Evolutionary conservation across 2,797 vertebrate species (phyloP).

Genomic region (Rhincodon typus): DNA sequence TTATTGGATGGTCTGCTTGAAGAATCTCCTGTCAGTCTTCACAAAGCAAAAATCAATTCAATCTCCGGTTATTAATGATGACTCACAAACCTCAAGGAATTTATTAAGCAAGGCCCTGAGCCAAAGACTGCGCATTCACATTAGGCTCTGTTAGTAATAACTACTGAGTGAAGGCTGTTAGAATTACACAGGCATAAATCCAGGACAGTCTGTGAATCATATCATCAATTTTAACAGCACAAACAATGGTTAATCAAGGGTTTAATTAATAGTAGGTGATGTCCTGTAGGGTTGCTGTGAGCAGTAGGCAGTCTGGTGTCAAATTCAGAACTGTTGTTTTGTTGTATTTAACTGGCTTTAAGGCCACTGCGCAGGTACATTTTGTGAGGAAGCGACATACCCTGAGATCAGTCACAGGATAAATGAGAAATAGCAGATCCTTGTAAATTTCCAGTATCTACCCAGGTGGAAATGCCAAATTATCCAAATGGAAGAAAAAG

Average conservation of each 20-base stretch:
- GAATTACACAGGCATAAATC: constrained; percentile 16
- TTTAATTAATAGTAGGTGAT: constrained; percentile 11
- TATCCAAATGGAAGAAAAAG: background rate
- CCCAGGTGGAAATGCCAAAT: background rate
- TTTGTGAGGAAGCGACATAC: background rate
- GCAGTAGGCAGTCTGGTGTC: background rate
- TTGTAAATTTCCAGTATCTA: background rate
- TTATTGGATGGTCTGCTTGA: background rate
- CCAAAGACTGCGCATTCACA: background rate
- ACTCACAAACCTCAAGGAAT: background rate
- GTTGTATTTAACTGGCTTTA: background rate
- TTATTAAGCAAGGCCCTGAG: background rate
- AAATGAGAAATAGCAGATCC: background rate
- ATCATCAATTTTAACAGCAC: background rate
- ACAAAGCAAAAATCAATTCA: constrained; percentile 27
- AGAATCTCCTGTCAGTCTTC: background rate
- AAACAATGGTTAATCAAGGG: background rate
- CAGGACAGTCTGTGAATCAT: background rate
- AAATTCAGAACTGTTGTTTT: background rate
- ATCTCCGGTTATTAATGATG: constrained; percentile 13
- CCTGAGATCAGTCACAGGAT: background rate
- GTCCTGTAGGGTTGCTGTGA: background rate
- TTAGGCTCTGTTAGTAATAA: background rate
- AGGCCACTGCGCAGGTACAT: background rate
- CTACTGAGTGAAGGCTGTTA: background rate